Evolutionary conservation across 2,888 invertebrate genomes (phyloP).

Genomic region (Aphodius sticticus): DNA sequence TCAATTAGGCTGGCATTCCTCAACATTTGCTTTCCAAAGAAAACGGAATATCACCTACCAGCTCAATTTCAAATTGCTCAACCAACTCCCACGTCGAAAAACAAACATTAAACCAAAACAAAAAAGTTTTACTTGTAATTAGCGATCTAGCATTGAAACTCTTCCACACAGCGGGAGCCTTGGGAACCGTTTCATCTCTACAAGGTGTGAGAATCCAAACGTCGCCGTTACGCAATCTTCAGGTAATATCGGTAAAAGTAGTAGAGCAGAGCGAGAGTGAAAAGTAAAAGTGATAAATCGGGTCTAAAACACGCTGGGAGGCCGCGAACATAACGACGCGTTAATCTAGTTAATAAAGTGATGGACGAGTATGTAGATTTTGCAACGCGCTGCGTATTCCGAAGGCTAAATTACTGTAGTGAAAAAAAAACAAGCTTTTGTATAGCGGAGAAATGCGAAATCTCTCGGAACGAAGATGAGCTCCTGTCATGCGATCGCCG

Average conservation of each 20-base stretch:
- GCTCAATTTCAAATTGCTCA: background rate
- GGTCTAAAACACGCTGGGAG: background rate
- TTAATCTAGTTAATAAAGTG: conserved; percentile 4
- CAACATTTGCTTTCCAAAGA: too few relatives aligned
- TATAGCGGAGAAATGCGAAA: background rate
- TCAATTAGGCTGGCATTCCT: conserved; percentile 4
- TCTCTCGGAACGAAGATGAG: background rate
- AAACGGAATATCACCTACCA: background rate
- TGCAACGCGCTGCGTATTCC: background rate
- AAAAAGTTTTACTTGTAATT: background rate
- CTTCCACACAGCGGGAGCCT: background rate
- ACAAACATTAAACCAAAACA: background rate
- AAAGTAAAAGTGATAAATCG: background rate
- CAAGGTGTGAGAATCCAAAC: background rate
- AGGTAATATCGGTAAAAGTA: background rate
- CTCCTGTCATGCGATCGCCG: background rate
- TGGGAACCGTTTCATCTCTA: background rate
- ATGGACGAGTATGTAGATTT: background rate
- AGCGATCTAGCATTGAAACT: background rate
- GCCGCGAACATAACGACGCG: background rate
- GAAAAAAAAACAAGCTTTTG: background rate
- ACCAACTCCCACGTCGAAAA: background rate
- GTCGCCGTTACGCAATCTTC: background rate
- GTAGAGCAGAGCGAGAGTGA: background rate
- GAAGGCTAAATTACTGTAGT: background rate